Evolutionary conservation across 2,888 invertebrate genomes (phyloP).

Genomic region (Darwinula stevensoni): DNA sequence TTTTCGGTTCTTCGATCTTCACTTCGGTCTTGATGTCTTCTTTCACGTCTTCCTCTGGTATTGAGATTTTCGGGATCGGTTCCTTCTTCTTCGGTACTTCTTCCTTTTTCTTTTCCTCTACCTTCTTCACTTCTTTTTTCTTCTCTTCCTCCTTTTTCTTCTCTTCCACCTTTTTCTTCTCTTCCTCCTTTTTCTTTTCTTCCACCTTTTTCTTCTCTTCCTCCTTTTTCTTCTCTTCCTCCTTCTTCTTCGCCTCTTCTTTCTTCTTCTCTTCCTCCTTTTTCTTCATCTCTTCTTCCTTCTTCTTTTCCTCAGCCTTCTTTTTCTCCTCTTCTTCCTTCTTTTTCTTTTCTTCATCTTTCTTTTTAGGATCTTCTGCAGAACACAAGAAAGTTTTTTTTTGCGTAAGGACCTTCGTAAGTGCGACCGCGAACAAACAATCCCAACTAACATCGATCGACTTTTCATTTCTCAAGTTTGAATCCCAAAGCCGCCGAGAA

Average conservation of each 20-base stretch:
- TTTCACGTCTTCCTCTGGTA: constrained; percentile 15
- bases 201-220: constrained; percentile 13
- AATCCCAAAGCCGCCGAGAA: too few relatives aligned
- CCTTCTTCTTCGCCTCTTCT: constrained; percentile 9
- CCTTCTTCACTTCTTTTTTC: constrained; percentile 10
- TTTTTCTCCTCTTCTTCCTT: constrained; percentile 16
- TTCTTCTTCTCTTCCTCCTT: constrained; percentile 14
- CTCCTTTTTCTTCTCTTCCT: constrained; percentile 9
- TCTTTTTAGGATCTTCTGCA: too few relatives aligned
- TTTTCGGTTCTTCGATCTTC: constrained; percentile 15
- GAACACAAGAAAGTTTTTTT: too few relatives aligned
- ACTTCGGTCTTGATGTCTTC: too few relatives aligned
- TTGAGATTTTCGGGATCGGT: constrained; percentile 5
- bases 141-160: constrained; percentile 17
- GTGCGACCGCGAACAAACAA: too few relatives aligned
- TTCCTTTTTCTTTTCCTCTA: constrained; percentile 8
- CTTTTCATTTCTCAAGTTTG: too few relatives aligned
- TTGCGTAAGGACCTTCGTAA: too few relatives aligned
- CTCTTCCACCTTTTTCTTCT: constrained; percentile 21
- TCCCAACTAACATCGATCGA: too few relatives aligned
- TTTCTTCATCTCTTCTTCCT: constrained; percentile 8
- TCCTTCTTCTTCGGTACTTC: constrained; percentile 8
- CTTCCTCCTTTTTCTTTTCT: constrained; percentile 20
- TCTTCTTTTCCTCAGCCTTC: constrained; percentile 8
- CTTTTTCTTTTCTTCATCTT: constrained; percentile 21